Percentiles rank a stretch among this genome's conserved stretches.
Evolutionary conservation across 2,113 vertebrate species (phyloP).

Genomic region (Pachycephala philippinensis): DNA sequence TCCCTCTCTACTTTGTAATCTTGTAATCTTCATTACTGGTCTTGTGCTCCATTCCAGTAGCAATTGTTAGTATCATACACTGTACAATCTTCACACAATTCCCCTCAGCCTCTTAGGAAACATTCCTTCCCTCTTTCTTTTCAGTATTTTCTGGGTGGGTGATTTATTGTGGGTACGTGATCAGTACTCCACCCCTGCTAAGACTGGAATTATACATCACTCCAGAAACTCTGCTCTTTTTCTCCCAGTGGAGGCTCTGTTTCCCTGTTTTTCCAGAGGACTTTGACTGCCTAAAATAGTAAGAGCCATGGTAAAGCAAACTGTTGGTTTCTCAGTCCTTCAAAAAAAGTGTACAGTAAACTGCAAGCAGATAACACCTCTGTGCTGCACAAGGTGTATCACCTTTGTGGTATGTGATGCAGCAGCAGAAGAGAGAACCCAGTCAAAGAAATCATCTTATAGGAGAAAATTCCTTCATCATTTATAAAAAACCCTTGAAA

Average conservation of each 20-base stretch:
- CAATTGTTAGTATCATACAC: neutral
- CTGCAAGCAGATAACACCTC: neutral
- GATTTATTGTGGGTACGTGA: neutral
- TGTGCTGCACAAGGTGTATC: neutral
- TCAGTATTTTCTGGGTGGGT: neutral
- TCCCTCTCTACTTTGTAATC: neutral
- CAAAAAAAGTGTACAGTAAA: neutral
- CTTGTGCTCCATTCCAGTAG: neutral
- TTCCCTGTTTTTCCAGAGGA: neutral
- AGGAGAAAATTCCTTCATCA: neutral
- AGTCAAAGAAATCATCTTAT: neutral
- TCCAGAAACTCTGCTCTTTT: neutral
- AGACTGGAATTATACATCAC: neutral
- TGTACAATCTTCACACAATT: neutral
- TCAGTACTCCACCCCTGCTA: neutral
- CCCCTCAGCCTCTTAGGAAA: neutral
- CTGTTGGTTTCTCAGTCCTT: neutral
- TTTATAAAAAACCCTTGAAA: neutral
- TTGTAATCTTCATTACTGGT: neutral
- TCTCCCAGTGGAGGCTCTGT: neutral
- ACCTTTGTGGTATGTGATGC: neutral
- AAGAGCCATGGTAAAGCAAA: neutral
- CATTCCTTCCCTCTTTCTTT: neutral
- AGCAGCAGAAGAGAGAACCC: neutral
- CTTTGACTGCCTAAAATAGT: neutral